Conservation (phyloP, 2,888 invertebrate genomes). For the Leucoptera coffeella region DNA sequence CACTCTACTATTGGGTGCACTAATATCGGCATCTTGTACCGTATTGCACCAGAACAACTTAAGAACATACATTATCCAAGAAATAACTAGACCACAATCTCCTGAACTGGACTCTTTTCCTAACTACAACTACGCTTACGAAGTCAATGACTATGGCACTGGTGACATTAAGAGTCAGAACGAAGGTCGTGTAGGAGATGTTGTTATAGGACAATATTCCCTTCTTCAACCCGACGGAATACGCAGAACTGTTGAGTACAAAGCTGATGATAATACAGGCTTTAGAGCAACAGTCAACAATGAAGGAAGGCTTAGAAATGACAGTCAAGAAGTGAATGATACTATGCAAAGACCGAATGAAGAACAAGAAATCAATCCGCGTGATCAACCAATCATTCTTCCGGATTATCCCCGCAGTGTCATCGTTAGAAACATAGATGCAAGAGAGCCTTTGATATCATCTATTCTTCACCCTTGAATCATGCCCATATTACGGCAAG, state of each 20-base stretch:
- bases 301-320: slow-evolving; percentile 10
- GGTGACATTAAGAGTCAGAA: slow-evolving; percentile 51
- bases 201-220: slow-evolving; percentile 48
- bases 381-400: neutral
- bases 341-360: neutral
- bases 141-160: slow-evolving; percentile 44
- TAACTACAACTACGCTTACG: slow-evolving; percentile 51
- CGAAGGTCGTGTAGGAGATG: slow-evolving; percentile 42
- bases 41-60: slow-evolving; percentile 19
- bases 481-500: too few species aligned
- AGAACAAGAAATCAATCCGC: neutral
- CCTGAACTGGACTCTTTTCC: slow-evolving; percentile 12
- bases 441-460: slow-evolving; percentile 3
- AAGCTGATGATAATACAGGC: slow-evolving; percentile 44
- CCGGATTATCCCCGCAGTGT: slow-evolving; percentile 3
- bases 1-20: slow-evolving; percentile 14
- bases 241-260: slow-evolving; percentile 48
- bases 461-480: slow-evolving; percentile 3
- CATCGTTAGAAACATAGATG: slow-evolving; percentile 2
- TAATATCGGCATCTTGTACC: slow-evolving; percentile 25
- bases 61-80: slow-evolving; percentile 7
- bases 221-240: slow-evolving; percentile 49
- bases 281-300: slow-evolving; percentile 49
- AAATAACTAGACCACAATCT: too few species aligned
- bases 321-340: neutral